phyloP scores from a whole-genome alignment of 2,888 invertebrate species.

The Synanthedon tipuliformis region DNA sequence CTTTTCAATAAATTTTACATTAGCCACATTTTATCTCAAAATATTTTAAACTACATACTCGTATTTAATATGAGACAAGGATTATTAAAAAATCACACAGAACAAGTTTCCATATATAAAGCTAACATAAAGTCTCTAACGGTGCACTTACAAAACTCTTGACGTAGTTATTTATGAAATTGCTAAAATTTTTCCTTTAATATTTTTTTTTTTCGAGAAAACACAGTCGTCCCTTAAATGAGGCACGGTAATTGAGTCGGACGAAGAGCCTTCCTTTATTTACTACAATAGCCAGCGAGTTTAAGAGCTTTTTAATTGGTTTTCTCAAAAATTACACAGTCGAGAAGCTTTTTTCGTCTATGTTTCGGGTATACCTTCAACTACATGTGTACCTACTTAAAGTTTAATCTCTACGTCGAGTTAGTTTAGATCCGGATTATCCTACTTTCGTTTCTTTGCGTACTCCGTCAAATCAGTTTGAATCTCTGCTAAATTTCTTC shows the following conservation, averaged over 20 bases:
- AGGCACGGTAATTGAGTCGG: constrained; percentile 30
- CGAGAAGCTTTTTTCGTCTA: not conserved
- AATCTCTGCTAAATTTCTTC: not conserved
- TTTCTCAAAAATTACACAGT: not conserved
- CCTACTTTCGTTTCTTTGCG: not conserved
- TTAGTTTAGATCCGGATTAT: not conserved
- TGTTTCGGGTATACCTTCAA: not conserved
- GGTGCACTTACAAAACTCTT: not conserved
- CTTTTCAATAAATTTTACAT: too few species aligned
- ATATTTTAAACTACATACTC: too few species aligned
- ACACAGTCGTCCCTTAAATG: constrained; percentile 18
- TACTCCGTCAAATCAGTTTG: not conserved
- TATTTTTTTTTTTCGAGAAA: constrained; percentile 12
- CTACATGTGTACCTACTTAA: not conserved
- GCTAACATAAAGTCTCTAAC: not conserved
- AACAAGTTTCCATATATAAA: not conserved
- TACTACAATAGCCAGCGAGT: constrained; percentile 20
- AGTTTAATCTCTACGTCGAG: not conserved
- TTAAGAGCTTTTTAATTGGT: not conserved
- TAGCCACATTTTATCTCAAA: too few species aligned
- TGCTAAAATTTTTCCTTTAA: not conserved
- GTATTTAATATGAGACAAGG: too few species aligned
- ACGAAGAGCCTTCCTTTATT: constrained; percentile 22
- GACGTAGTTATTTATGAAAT: not conserved
- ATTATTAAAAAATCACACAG: not conserved